These are phyloP conservation scores for Pogonocichla stellata DNA, from an alignment of 2,113 vertebrate genomes.

Conservation along the genomic window DNA sequence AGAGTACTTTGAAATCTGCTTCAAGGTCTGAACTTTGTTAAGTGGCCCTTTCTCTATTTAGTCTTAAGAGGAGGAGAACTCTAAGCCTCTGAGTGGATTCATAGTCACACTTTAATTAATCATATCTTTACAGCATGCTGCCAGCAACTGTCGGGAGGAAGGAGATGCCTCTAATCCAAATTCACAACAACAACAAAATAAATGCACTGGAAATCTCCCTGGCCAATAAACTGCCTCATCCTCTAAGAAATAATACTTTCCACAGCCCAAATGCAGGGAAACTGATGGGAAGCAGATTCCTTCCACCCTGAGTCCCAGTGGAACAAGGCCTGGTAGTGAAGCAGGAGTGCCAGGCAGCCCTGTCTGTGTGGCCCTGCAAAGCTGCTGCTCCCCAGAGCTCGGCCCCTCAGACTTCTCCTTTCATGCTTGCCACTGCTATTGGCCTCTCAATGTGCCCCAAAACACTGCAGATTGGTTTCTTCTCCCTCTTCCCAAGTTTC, in stretches of 20 bases:
- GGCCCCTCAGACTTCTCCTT: background rate
- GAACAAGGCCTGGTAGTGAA: rapidly evolving
- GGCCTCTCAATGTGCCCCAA: background rate
- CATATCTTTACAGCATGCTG: conserved; percentile 24
- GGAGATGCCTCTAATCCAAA: conserved; percentile 39
- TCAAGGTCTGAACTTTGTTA: background rate
- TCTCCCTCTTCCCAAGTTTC: background rate
- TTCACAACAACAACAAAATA: conserved; percentile 7
- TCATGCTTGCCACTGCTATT: rapidly evolving
- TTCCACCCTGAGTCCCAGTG: background rate
- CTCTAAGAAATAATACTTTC: background rate
- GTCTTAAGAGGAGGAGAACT: background rate
- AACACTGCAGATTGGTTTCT: background rate
- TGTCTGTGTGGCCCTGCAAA: background rate
- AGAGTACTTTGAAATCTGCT: background rate
- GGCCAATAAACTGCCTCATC: background rate
- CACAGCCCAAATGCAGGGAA: background rate
- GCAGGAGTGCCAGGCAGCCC: background rate
- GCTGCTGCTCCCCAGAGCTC: background rate
- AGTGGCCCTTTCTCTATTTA: background rate
- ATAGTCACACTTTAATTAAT: conserved; percentile 54
- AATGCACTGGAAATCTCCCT: background rate
- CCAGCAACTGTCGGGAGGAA: conserved; percentile 22
- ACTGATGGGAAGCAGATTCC: background rate
- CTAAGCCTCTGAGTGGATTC: conserved; percentile 37